Conservation (phyloP, 1,140 invertebrate species). For the Ips nitidus region DNA sequence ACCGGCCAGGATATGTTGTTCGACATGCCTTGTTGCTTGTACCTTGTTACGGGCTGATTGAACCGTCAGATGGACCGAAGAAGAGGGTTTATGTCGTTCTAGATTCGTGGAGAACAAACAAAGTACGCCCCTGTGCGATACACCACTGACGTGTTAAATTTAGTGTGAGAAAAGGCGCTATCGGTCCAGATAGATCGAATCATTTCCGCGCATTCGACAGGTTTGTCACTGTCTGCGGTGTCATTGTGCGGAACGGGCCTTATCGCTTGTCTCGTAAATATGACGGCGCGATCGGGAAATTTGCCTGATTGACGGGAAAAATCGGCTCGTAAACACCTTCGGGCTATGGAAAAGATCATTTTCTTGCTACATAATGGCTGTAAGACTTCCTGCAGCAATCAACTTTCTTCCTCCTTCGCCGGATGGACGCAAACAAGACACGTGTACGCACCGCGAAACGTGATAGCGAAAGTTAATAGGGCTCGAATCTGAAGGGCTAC, state of each 20-base stretch:
- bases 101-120: constrained; percentile 1
- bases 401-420: not conserved
- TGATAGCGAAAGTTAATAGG: constrained; percentile 12
- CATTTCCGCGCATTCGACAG: constrained; percentile 37
- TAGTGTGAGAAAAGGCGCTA: constrained; percentile 36
- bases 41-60: constrained; percentile 31
- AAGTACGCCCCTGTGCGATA: constrained; percentile 3
- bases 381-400: not conserved
- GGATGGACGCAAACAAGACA: constrained; percentile 4
- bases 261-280: constrained; percentile 36
- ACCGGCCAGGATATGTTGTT: constrained; percentile 25
- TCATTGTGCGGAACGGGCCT: constrained; percentile 31
- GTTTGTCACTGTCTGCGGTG: constrained; percentile 36
- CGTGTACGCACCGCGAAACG: constrained; percentile 8
- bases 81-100: constrained; percentile 20
- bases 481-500: not conserved
- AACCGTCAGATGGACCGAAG: constrained; percentile 18
- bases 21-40: constrained; percentile 33
- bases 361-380: not conserved
- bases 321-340: constrained; percentile 16
- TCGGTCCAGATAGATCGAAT: constrained; percentile 28
- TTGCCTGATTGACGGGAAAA: constrained; percentile 36
- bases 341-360: constrained; percentile 9
- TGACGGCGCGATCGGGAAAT: constrained; percentile 31
- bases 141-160: constrained; percentile 27